Percentiles rank a stretch among this genome's conserved stretches.
These are phyloP conservation scores for Tetramorium bicarinatum DNA, from an alignment of 2,888 invertebrate genomes.

Conservation along the genomic window DNA sequence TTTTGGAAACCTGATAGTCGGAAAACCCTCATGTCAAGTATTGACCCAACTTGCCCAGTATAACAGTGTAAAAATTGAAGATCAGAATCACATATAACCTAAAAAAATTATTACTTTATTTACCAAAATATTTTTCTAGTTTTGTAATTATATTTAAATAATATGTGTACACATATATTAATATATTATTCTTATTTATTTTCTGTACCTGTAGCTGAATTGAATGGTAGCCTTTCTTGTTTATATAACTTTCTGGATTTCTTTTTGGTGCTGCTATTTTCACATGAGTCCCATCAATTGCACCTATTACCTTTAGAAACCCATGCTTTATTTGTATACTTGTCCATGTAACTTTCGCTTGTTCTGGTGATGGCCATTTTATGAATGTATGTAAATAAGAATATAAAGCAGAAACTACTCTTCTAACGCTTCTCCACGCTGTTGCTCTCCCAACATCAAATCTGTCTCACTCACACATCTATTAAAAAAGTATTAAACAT, in stretches of 20 bases:
- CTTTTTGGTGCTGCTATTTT: constrained; percentile 26
- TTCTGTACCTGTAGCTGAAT: constrained; percentile 54
- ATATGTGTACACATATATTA: too few relatives aligned
- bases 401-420: constrained; percentile 24
- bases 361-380: constrained; percentile 23
- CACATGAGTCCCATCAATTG: background rate
- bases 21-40: constrained; percentile 48
- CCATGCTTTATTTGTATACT: constrained; percentile 9
- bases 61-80: constrained; percentile 45
- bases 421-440: constrained; percentile 37
- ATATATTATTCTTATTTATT: too few relatives aligned
- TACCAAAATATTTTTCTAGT: too few relatives aligned
- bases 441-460: constrained; percentile 28
- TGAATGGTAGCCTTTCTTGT: constrained; percentile 59
- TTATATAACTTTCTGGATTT: constrained; percentile 35
- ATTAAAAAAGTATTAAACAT: background rate
- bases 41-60: constrained; percentile 49
- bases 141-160: too few relatives aligned
- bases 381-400: constrained; percentile 4
- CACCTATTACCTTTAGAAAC: constrained; percentile 2
- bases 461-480: constrained; percentile 36
- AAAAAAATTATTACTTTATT: background rate
- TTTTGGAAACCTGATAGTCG: constrained; percentile 41
- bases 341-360: constrained; percentile 18
- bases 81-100: constrained; percentile 53